These are phyloP conservation scores for Lycaena phlaeas DNA, from an alignment of 2,888 invertebrate species.

Conservation along the genomic window DNA sequence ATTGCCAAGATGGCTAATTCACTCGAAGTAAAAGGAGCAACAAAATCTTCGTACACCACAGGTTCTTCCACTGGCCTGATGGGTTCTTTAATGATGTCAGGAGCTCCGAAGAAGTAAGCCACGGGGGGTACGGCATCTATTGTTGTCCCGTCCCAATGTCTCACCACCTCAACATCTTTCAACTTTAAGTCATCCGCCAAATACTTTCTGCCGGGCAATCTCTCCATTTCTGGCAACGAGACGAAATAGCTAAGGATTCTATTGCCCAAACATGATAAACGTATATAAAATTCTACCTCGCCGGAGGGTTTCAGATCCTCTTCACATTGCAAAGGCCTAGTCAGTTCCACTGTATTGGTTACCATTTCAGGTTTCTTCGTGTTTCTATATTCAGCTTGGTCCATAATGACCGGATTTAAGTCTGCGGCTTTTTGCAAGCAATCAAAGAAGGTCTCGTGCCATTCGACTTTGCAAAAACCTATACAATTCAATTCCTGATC, in stretches of 20 bases:
- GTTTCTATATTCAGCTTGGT: conserved; percentile 50
- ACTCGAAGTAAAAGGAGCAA: conserved; percentile 50
- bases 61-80: conserved; percentile 40
- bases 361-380: conserved; percentile 48
- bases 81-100: conserved; percentile 53
- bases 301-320: conserved; percentile 60
- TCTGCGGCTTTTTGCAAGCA: conserved; percentile 43
- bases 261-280: conserved; percentile 54
- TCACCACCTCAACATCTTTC: conserved; percentile 58
- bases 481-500: conserved; percentile 54
- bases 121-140: conserved; percentile 55
- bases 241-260: conserved; percentile 51
- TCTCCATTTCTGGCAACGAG: conserved; percentile 57
- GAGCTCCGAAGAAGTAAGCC: conserved; percentile 56
- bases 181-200: conserved; percentile 49
- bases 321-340: conserved; percentile 49
- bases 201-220: conserved; percentile 59
- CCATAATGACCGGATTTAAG: conserved; percentile 52
- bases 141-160: conserved; percentile 60
- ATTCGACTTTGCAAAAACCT: conserved; percentile 48
- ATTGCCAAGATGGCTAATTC: conserved; percentile 59
- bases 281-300: conserved; percentile 51
- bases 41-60: conserved; percentile 45
- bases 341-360: conserved; percentile 50
- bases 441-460: conserved; percentile 54